Evolutionary conservation across 2,113 vertebrate genomes (phyloP).

Genomic region (Etheostoma cragini): DNA sequence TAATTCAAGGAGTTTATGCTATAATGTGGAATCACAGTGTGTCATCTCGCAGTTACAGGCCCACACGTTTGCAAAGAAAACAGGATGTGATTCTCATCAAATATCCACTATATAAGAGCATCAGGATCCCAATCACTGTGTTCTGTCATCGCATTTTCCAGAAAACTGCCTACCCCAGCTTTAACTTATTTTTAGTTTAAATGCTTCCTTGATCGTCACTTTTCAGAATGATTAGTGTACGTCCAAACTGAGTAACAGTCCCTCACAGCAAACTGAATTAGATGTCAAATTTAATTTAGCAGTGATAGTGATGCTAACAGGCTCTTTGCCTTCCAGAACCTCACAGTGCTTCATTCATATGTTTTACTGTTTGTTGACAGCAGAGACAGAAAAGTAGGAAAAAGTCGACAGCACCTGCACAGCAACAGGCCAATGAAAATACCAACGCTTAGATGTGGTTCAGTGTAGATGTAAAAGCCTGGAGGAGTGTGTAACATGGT

Average conservation of each 20-base stretch:
- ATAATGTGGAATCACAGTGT: no score
- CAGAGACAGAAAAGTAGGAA: constrained; percentile 39
- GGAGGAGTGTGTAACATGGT: neutral
- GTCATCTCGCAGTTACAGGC: no score
- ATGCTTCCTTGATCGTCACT: no score
- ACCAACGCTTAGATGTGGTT: constrained; percentile 29
- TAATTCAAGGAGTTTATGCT: no score
- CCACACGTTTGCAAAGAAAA: no score
- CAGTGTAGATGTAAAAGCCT: constrained; percentile 39
- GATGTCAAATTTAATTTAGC: neutral
- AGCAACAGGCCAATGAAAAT: constrained; percentile 45
- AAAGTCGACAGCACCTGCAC: constrained; percentile 12
- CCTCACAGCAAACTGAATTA: neutral
- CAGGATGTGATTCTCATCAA: no score
- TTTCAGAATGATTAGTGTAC: neutral
- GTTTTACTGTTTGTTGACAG: constrained; percentile 50
- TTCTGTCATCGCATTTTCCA: no score
- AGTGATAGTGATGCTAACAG: neutral
- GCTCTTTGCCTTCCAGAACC: neutral
- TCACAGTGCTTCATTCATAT: constrained; percentile 56
- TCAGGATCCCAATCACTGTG: no score
- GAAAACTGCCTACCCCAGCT: no score
- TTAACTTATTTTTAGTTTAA: no score
- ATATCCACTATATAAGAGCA: no score
- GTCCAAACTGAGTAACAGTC: neutral